Base-by-base conservation (phyloP, 2,113 vertebrate genomes). In the Forbesichthys papilliferus region DNA sequence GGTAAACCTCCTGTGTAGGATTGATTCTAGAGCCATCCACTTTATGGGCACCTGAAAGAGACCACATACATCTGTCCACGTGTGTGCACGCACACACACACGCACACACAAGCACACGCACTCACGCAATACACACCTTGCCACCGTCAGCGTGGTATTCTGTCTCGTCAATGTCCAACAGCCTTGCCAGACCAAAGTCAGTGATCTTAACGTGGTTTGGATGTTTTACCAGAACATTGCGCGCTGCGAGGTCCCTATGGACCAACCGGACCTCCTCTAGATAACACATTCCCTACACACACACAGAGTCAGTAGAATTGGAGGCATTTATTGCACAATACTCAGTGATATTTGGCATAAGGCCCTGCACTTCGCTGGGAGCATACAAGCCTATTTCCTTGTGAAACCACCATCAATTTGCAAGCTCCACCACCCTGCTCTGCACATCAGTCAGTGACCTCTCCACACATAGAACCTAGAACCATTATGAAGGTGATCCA, bases 21-120 rank as follows among this genome's bases (percentile, higher is more conserved):
- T 99, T 46, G 97, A 99, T 82, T 99, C 98, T 78, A 99, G 74
- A 0, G 98, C 98, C 98, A 99, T 99, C 98, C 98, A 99, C 85
- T 99, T 99, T 87, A 99, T 99, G 3, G 98, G 97, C 0, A 99
- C 97, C 98, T 98, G 64, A 7, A 53, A 27, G 76, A 5, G 46
- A 67, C 56, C 27, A 27, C n/a, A 9, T 16, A 56, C 16, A 56
- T 56, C 1, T 56, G n/a, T 12, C 20, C 11, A 33, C 4, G 12
- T 33, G 9, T 16, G 58, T 13, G 0, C 20, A 8, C 11, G 71
- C 5, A 64, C 59, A 34, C 4, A 48, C 11, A 54, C 3, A 20
- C 11, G 46, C 16, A 55, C 66, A 65, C 58, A 53, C 20, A n/a
- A 36, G 74, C 11, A 63, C 61, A 52, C 11, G 49, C n/a, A 20